Conservation (phyloP, 2,888 invertebrate species). For the Drosophila pseudotalamancana region DNA sequence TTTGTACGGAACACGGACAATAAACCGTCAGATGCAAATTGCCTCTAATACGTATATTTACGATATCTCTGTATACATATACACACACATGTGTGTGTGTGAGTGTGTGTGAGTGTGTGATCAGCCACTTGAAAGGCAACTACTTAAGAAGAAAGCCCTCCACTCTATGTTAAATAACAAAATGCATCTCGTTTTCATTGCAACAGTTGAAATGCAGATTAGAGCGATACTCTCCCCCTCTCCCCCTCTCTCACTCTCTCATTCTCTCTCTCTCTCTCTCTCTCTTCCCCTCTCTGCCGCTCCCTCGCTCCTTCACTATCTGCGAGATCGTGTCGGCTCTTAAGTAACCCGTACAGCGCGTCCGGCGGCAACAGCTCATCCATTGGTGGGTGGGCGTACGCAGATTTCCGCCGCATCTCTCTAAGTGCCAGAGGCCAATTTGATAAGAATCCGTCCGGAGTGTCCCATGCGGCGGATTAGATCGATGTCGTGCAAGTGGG, state of each 20-base stretch:
- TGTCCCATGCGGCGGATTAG: conserved; percentile 31
- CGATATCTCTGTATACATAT: not conserved
- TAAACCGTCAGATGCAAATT: conserved; percentile 8
- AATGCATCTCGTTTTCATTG: not conserved
- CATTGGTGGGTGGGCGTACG: conserved; percentile 46
- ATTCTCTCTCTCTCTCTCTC: not conserved
- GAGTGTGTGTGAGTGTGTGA: too few species aligned
- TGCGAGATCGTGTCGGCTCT: not conserved
- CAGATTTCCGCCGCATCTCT: conserved; percentile 26
- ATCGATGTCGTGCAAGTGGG: conserved; percentile 60
- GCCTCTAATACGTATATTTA: conserved; percentile 5
- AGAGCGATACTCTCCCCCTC: too few species aligned
- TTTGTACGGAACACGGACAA: conserved; percentile 4
- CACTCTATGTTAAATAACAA: not conserved
- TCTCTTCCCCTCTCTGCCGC: not conserved
- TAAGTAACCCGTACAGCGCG: not conserved
- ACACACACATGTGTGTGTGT: not conserved
- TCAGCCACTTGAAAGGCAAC: too few species aligned
- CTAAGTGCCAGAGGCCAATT: not conserved
- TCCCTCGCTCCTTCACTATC: not conserved
- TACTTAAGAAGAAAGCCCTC: too few species aligned
- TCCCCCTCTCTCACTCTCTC: not conserved
- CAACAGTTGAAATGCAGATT: conserved; percentile 12
- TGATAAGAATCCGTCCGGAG: conserved; percentile 14
- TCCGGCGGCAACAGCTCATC: conserved; percentile 15